Conservation (phyloP, 2,888 invertebrate species). For the Agrotis clavis region DNA sequence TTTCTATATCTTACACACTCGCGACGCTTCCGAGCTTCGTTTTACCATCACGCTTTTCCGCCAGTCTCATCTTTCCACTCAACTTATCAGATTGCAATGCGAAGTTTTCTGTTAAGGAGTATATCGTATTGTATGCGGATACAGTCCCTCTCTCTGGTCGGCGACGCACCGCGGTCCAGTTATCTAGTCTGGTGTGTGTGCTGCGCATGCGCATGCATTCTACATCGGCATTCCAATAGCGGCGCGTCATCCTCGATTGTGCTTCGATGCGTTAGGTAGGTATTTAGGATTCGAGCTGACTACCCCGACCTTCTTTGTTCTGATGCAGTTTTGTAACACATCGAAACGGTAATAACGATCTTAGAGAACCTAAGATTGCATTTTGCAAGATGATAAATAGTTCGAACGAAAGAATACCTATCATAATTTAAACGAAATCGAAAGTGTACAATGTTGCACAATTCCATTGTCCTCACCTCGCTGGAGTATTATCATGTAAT, state of each 20-base stretch:
- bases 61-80: conserved; percentile 74
- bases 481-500: conserved; percentile 73
- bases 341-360: conserved; percentile 65
- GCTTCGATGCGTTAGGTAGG: conserved; percentile 78
- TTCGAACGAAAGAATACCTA: conserved; percentile 72
- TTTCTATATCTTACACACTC: conserved; percentile 86
- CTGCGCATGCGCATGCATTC: conserved; percentile 84
- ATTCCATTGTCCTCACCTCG: conserved; percentile 81
- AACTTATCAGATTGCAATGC: conserved; percentile 76
- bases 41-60: conserved; percentile 81
- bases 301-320: conserved; percentile 74
- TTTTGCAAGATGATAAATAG: conserved; percentile 74
- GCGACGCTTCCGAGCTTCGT: conserved; percentile 77
- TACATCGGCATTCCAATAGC: conserved; percentile 86
- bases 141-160: conserved; percentile 72
- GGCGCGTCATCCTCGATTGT: conserved; percentile 84
- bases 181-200: conserved; percentile 75
- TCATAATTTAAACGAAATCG: conserved; percentile 78
- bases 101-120: conserved; percentile 67
- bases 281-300: conserved; percentile 77
- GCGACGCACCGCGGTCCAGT: conserved; percentile 74
- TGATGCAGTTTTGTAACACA: conserved; percentile 71
- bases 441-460: conserved; percentile 82
- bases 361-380: conserved; percentile 56
- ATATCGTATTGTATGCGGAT: conserved; percentile 71